These are phyloP conservation scores for Troglohyphantes excavatus DNA, from an alignment of 2,888 invertebrate species.

Conservation along the genomic window DNA sequence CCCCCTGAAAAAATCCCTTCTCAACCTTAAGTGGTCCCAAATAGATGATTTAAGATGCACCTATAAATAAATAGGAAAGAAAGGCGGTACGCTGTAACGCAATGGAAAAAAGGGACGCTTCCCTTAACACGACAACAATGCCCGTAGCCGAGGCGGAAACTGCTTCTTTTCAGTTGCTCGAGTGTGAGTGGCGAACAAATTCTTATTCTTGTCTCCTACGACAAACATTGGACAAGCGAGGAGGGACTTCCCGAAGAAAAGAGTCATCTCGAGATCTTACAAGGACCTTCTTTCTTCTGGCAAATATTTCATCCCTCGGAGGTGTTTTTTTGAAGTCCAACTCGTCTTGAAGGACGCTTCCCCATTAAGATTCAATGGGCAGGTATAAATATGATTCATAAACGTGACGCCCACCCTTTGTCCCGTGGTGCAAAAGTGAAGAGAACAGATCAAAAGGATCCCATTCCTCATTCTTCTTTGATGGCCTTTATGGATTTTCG, in stretches of 20 bases:
- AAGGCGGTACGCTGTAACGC: neutral
- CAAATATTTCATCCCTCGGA: conserved; percentile 64
- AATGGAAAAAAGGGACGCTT: conserved; percentile 23
- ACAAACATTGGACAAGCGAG: conserved; percentile 46
- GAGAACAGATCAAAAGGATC: conserved; percentile 52
- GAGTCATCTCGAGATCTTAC: conserved; percentile 59
- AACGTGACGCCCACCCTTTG: conserved; percentile 65
- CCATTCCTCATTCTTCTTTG: conserved; percentile 38
- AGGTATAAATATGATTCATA: conserved; percentile 69
- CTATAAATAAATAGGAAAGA: conserved; percentile 48
- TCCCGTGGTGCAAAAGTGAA: conserved; percentile 40
- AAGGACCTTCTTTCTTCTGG: conserved; percentile 45
- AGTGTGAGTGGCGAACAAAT: conserved; percentile 63
- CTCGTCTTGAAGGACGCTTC: conserved; percentile 33
- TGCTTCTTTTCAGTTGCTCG: conserved; percentile 34
- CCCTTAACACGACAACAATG: conserved; percentile 29
- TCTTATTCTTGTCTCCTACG: conserved; percentile 65
- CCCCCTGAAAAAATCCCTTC: neutral
- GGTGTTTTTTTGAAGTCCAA: conserved; percentile 11
- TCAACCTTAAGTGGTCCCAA: neutral
- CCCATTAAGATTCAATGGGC: conserved; percentile 65
- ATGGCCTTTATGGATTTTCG: conserved; percentile 62
- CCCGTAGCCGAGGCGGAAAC: conserved; percentile 47
- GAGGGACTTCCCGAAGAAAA: conserved; percentile 35
- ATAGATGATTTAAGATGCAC: conserved; percentile 45